Conservation (phyloP, 2,797 vertebrate genomes). For the Phaenicophaeus curvirostris region DNA sequence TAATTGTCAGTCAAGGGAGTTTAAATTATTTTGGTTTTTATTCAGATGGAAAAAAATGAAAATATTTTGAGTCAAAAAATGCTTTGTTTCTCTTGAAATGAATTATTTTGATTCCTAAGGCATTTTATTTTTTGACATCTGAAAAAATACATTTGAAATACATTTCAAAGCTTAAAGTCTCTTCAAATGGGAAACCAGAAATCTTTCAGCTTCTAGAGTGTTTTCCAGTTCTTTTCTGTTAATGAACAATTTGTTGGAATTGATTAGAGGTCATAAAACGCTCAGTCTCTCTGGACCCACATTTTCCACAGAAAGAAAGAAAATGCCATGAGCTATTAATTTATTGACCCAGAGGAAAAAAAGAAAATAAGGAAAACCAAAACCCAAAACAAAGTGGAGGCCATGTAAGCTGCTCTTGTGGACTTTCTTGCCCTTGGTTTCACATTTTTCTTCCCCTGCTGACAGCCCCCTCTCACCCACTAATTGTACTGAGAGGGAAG, state of each 20-base stretch:
- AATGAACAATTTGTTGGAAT: constrained; percentile 44
- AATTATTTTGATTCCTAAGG: constrained; percentile 26
- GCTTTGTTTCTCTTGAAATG: constrained; percentile 10
- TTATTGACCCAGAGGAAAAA: constrained; percentile 6
- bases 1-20: constrained; percentile 25
- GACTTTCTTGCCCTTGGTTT: constrained; percentile 14
- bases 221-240: constrained; percentile 34
- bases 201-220: constrained; percentile 31
- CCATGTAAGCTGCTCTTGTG: not conserved
- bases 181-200: constrained; percentile 35
- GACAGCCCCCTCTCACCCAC: constrained; percentile 16
- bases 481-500: constrained; percentile 17
- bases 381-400: not conserved
- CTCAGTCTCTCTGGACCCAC: not conserved
- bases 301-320: constrained; percentile 14
- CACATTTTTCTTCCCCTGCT: constrained; percentile 44
- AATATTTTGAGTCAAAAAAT: constrained; percentile 17
- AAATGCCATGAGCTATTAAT: constrained; percentile 13
- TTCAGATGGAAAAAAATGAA: constrained; percentile 5
- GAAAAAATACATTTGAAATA: constrained; percentile 25
- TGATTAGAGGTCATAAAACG: constrained; percentile 23
- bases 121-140: constrained; percentile 10
- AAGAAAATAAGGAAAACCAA: constrained; percentile 12
- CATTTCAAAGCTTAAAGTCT: constrained; percentile 22
- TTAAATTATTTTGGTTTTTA: constrained; percentile 37